A percentile compares a stretch with the other conserved stretches of the same genome.
Conservation (phyloP, 2,888 invertebrate genomes). For the Tachina lurida region DNA sequence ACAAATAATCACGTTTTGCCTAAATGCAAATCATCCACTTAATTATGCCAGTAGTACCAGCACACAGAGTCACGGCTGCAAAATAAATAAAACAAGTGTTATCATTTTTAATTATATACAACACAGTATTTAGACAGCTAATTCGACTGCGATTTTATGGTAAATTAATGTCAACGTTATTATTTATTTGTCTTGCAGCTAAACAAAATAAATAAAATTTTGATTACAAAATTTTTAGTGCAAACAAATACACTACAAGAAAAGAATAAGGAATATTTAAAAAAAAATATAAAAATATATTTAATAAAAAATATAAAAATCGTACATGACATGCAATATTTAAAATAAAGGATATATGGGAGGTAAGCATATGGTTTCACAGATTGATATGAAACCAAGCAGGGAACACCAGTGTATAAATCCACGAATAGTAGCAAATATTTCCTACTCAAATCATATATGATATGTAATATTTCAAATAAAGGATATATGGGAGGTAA, state of each 20-base stretch:
- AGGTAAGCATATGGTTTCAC: too few relatives aligned
- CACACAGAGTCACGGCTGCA: not conserved
- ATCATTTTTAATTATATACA: conserved; percentile 46
- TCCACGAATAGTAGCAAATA: too few relatives aligned
- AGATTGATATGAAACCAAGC: too few relatives aligned
- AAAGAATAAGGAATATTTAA: not conserved
- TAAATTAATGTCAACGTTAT: conserved; percentile 41
- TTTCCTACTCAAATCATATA: too few relatives aligned
- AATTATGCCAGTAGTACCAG: conserved; percentile 6
- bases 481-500: too few relatives aligned
- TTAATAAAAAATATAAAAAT: too few relatives aligned
- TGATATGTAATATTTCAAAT: too few relatives aligned
- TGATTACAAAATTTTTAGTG: not conserved
- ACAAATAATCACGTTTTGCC: conserved; percentile 22
- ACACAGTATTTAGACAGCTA: conserved; percentile 55
- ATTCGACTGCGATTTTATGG: conserved; percentile 48
- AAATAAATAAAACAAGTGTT: conserved; percentile 30
- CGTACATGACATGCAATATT: too few relatives aligned
- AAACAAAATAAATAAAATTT: conserved; percentile 5
- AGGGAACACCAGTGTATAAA: too few relatives aligned
- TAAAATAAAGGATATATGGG: too few relatives aligned
- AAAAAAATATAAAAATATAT: too few relatives aligned
- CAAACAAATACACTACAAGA: not conserved
- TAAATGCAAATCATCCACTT: conserved; percentile 25
- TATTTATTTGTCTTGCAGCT: not conserved